Base-by-base conservation (phyloP, 2,888 invertebrate species). In the Fabriciana adippe region DNA sequence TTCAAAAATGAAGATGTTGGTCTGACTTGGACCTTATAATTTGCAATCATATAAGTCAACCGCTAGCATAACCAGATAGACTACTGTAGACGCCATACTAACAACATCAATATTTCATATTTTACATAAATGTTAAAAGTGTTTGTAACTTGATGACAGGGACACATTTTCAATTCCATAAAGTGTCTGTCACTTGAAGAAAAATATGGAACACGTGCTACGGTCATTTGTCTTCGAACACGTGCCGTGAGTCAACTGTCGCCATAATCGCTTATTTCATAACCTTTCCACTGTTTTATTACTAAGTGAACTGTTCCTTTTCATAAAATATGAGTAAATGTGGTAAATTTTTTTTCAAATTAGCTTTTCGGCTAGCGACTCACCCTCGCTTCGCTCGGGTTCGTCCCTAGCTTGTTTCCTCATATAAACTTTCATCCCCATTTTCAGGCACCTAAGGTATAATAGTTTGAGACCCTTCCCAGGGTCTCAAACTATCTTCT, bases 231-330 rank as follows among this genome's bases (percentile, higher is more conserved):
- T 76, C 72, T 70, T 72, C 72, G 74, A 61, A 60, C 75, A 71
- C 75, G 70, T 73, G 76, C 79, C 74, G 78, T 80, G 84, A 82
- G 83, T 81, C 83, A 82, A 77, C 75, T 82, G 81, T 81, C 81
- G 73, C 80, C 75, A 81, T 84, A 61, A 67, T 67, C 60, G 66
- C 41, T 51, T 66, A 61, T 66, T 66, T 66, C 60, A 66, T 66
- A 66, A 47, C 45, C 66, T 54, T 54, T 66, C 60, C 47, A 18
- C 53, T 47, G 53, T 65, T 66, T 66, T 60, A 54, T 60, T 66
- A 55, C 60, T 16, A 47, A 60, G 60, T 51, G 50, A 50, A 56
- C n/a, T 51, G 64, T 51, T 48, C 55, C 21, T 47, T 51, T 55
- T 6, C 3, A 35, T 60, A 35, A 54, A 66, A 47, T 54, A 59